phyloP scores from a whole-genome alignment of 2,113 vertebrate genomes.

The Corythornis vintsioides region DNA sequence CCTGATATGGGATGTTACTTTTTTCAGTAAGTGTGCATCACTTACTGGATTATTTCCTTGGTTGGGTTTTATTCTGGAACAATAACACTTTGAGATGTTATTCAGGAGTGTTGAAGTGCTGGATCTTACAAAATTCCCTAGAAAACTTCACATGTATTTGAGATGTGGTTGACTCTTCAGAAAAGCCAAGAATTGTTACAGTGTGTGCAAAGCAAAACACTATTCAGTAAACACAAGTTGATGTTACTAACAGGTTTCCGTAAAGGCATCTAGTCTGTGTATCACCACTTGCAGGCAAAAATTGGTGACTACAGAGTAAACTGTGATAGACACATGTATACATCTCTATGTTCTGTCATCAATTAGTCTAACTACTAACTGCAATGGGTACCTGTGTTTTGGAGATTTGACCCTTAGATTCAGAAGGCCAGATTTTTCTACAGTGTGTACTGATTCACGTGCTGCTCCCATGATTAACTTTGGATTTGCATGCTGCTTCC shows the following conservation, averaged over 20 bases:
- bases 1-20: background rate
- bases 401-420: background rate
- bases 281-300: background rate
- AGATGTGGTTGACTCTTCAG: background rate
- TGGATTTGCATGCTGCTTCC: background rate
- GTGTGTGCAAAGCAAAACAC: background rate
- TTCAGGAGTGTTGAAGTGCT: background rate
- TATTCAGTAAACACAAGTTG: background rate
- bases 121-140: background rate
- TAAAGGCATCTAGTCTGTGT: background rate
- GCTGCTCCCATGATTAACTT: background rate
- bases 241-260: background rate
- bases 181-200: background rate
- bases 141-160: background rate
- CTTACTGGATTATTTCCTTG: background rate
- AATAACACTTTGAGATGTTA: background rate
- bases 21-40: background rate
- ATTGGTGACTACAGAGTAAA: background rate
- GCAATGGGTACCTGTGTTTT: background rate
- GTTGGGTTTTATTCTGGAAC: background rate
- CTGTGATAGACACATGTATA: no score
- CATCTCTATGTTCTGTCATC: background rate
- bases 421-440: background rate
- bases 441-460: rapidly evolving
- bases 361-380: background rate